These are phyloP conservation scores for Dryadula phaetusa DNA, from an alignment of 2,888 invertebrate genomes.

Conservation along the genomic window DNA sequence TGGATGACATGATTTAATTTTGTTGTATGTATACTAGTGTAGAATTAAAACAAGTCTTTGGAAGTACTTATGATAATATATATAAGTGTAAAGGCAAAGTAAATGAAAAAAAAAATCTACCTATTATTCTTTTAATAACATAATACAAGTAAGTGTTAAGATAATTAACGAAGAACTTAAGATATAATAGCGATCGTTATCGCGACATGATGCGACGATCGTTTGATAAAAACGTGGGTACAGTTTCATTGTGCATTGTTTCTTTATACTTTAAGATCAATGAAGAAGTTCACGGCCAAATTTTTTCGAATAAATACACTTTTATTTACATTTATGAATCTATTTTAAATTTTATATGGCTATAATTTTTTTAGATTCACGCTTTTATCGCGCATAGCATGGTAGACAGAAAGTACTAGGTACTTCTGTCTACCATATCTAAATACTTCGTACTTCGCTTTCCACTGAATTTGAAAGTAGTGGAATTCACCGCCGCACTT, in stretches of 20 bases:
- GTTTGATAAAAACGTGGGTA: slow-evolving; percentile 56
- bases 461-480: no score
- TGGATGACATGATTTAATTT: no score
- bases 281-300: slow-evolving; percentile 50
- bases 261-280: slow-evolving; percentile 31
- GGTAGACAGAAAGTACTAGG: no score
- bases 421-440: no score
- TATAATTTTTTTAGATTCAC: no score
- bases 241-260: slow-evolving; percentile 50
- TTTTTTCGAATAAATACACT: slow-evolving; percentile 22
- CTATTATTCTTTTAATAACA: background rate
- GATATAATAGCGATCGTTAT: slow-evolving; percentile 42
- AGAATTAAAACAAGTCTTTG: no score
- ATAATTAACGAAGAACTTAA: slow-evolving; percentile 26
- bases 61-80: no score
- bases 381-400: no score
- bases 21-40: no score
- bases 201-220: slow-evolving; percentile 39
- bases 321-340: background rate
- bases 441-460: no score
- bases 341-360: background rate
- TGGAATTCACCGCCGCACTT: no score
- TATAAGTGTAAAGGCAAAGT: no score
- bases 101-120: background rate
- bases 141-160: background rate